These are phyloP conservation scores for Yponomeuta malinellus DNA, from an alignment of 2,888 invertebrate species.

Conservation along the genomic window DNA sequence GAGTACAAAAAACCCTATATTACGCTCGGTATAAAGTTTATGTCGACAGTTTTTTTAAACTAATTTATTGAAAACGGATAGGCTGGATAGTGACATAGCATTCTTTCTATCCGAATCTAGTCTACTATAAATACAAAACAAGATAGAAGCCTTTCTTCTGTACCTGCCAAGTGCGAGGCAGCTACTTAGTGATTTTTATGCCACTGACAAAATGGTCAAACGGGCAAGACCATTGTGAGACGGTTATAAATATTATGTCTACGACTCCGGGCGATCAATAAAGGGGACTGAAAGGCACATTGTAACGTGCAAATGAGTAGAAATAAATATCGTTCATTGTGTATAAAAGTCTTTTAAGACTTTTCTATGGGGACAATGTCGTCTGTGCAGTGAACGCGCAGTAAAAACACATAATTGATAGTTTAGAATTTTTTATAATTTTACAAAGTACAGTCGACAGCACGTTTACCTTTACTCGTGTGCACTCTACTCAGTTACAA, in stretches of 20 bases:
- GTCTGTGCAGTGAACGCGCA: background rate
- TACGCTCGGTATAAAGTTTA: too few species aligned
- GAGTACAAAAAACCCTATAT: too few species aligned
- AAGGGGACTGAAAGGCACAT: conserved; percentile 38
- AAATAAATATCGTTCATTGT: conserved; percentile 48
- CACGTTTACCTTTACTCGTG: too few species aligned
- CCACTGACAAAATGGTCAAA: conserved; percentile 23
- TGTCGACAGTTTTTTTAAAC: too few species aligned
- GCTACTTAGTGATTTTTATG: conserved; percentile 23
- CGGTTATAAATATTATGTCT: conserved; percentile 40
- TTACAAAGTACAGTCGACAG: too few species aligned
- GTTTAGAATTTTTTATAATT: background rate
- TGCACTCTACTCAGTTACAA: too few species aligned
- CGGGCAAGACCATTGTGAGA: conserved; percentile 34
- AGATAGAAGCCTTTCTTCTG: background rate
- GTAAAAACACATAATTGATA: background rate
- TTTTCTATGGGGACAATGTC: conserved; percentile 8
- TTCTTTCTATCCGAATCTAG: too few species aligned
- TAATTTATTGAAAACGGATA: too few species aligned
- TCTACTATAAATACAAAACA: too few species aligned
- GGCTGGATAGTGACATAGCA: too few species aligned
- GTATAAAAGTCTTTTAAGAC: conserved; percentile 28
- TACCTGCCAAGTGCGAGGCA: background rate
- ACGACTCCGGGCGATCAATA: conserved; percentile 30
- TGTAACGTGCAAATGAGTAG: conserved; percentile 47